These are phyloP conservation scores for Alcedo atthis DNA, from an alignment of 2,797 vertebrate genomes.

Conservation along the genomic window DNA sequence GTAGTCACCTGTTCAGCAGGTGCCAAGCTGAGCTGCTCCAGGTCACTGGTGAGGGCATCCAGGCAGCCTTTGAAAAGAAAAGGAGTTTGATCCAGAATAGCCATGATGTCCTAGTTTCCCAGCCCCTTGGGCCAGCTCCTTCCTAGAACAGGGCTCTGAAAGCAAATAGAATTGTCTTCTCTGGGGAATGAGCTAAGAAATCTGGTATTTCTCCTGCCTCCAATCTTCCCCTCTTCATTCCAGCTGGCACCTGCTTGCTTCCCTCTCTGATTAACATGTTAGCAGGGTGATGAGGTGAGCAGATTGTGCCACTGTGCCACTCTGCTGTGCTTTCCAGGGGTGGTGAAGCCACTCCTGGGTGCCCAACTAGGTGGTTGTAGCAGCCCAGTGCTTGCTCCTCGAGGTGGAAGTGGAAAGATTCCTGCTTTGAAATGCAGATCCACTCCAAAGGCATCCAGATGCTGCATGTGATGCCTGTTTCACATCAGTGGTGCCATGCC, in stretches of 20 bases:
- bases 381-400: not conserved
- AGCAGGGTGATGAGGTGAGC: slow-evolving; percentile 1
- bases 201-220: not conserved
- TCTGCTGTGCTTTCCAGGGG: not conserved
- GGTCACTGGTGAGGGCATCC: not conserved
- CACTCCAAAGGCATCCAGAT: not conserved
- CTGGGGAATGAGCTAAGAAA: not conserved
- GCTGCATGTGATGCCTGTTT: not conserved
- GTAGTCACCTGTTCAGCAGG: slow-evolving; percentile 19
- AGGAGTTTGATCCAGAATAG: slow-evolving; percentile 6
- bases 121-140: not conserved
- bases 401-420: not conserved
- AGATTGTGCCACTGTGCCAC: not conserved
- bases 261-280: not conserved
- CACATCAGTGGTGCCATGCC: not conserved
- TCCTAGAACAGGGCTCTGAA: slow-evolving; percentile 43
- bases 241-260: slow-evolving; percentile 12
- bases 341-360: not conserved
- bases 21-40: not conserved
- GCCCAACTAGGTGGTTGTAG: not conserved
- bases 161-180: slow-evolving; percentile 11
- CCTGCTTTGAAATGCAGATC: not conserved
- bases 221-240: not conserved
- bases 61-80: not conserved
- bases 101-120: not conserved